Base-by-base conservation (phyloP, 1,140 invertebrate species). In the Idris sp. region DNA sequence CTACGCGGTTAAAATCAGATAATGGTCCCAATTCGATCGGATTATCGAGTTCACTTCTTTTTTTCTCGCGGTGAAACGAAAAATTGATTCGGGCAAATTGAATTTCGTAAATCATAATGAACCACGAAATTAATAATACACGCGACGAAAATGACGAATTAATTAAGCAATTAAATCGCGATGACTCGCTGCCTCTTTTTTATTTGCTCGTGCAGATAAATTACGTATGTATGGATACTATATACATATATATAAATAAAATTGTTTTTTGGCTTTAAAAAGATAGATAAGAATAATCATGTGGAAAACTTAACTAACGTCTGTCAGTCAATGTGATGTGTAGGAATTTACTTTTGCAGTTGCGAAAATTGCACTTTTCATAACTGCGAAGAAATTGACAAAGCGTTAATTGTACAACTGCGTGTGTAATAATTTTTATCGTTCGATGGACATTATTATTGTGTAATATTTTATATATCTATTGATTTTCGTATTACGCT, bases 341-440 rank as follows among this genome's bases (percentile, higher is more conserved):
- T 10, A 14, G 46, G 53, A 68, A 59, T 68, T 68, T 59, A 68
- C 64, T 68, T 59, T 22, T 58, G 35, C 9, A 38, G 26, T n/a
- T 26, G 18, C 22, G 64, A 68, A 58, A 68, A 68, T 68, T 71
- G 67, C 56, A 59, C 56, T 54, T 61, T 59, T 69, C 30, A 53
- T 46, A 53, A 61, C 38, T 61, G 40, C 56, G 46, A 61, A 53
- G 67, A 61, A 71, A 71, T 71, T 71, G 67, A 71, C 56, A 71
- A 71, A 62, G 56, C 54, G 67, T n/a, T 71, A 71, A 69, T 69
- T 69, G 65, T 61, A 61, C 65, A 61, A 33, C n/a, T n/a, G n/a
- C 54, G 48, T 49, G 48, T 61, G 61, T 71, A 54, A 71, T 71
- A 61, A 71, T 71, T 71, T 61, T 59, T 19, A 36, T 46, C 30